Percentiles rank a stretch among this genome's conserved stretches.
Evolutionary conservation across 2,113 vertebrate genomes (phyloP).

Genomic region (Hystrix cristata): DNA sequence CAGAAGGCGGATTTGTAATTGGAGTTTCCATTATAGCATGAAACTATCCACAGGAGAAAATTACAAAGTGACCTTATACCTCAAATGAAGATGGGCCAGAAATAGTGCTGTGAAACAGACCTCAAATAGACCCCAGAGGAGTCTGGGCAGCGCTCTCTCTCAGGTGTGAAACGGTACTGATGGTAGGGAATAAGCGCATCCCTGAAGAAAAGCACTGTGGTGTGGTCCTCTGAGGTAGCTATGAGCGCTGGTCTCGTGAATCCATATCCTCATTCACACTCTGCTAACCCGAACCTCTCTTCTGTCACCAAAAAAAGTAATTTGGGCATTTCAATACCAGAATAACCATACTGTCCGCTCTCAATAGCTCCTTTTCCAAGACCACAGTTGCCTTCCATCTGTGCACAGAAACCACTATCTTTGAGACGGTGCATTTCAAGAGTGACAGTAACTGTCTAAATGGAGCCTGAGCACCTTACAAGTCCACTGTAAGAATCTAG

Average conservation of each 20-base stretch:
- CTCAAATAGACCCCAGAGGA: neutral
- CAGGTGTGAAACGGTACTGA: neutral
- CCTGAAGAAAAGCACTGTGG: neutral
- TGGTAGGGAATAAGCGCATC: neutral
- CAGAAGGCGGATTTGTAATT: neutral
- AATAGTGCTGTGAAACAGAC: neutral
- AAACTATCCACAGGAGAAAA: neutral
- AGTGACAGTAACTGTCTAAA: neutral
- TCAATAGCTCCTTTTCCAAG: neutral
- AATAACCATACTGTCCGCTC: neutral
- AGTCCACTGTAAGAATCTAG: neutral
- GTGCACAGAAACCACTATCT: neutral
- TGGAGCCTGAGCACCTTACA: neutral
- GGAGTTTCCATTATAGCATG: neutral
- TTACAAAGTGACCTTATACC: neutral
- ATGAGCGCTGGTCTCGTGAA: neutral
- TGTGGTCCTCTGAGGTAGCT: neutral
- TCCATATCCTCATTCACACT: neutral
- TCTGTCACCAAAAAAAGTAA: neutral
- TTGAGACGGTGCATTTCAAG: neutral
- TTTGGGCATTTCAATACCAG: neutral
- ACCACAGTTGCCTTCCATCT: neutral
- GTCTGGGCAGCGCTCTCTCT: no score
- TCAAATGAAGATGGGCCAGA: neutral
- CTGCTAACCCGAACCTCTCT: neutral